Percentiles rank a stretch among this genome's conserved stretches.
Conservation (phyloP, 2,797 vertebrate species). For the Catamblyrhynchus diadema region DNA sequence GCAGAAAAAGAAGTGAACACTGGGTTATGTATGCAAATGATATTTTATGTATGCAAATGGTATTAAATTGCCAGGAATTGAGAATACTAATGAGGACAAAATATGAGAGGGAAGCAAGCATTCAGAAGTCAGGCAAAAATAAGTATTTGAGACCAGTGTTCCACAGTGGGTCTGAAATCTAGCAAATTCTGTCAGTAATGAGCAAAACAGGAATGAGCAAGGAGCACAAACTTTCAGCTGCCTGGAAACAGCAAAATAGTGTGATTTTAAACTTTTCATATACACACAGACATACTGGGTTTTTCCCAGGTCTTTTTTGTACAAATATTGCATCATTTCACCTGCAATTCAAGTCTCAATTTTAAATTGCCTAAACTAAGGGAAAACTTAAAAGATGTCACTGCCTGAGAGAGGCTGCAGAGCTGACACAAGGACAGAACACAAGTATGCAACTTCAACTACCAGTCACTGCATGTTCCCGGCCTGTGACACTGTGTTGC, state of each 20-base stretch:
- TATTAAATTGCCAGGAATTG: neutral
- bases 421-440: neutral
- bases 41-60: neutral
- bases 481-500: neutral
- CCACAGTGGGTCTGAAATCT: neutral
- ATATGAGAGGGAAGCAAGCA: neutral
- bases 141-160: neutral
- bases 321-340: neutral
- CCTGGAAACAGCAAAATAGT: neutral
- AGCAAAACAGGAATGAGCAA: neutral
- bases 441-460: neutral
- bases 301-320: neutral
- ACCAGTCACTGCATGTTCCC: neutral
- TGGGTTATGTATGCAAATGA: neutral
- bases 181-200: neutral
- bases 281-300: accelerated
- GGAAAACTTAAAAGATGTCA: neutral
- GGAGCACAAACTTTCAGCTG: neutral
- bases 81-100: neutral
- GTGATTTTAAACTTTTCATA: neutral
- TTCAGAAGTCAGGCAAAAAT: neutral
- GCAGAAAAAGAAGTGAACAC: neutral
- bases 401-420: neutral
- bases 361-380: neutral
- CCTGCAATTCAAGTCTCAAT: neutral